A percentile compares a stretch with the other conserved stretches of the same genome.
These are phyloP conservation scores for Herminia tarsipennalis DNA, from an alignment of 2,888 invertebrate species.

Conservation along the genomic window DNA sequence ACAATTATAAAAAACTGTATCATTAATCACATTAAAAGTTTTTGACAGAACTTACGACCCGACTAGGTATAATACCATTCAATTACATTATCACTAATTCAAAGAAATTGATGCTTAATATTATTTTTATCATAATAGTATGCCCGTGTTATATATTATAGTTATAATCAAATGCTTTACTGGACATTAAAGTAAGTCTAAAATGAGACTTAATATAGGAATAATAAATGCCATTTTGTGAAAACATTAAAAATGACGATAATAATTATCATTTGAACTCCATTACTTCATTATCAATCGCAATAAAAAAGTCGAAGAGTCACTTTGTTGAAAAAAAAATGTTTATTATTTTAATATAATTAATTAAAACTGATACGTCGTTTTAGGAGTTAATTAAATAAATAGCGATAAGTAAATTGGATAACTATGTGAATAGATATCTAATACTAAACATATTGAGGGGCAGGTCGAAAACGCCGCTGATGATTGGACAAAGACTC, in stretches of 20 bases:
- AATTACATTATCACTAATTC: conserved; percentile 5
- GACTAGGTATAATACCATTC: conserved; percentile 5
- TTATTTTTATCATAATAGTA: conserved; percentile 12
- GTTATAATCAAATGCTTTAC: conserved; percentile 24
- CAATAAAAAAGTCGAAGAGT: conserved; percentile 57
- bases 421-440: conserved; percentile 24
- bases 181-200: conserved; percentile 33
- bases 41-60: too few species aligned
- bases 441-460: conserved; percentile 13
- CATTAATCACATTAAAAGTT: background rate
- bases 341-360: conserved; percentile 63
- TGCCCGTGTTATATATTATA: conserved; percentile 13
- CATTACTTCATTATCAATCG: conserved; percentile 49
- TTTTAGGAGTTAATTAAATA: conserved; percentile 52
- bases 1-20: too few species aligned
- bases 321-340: conserved; percentile 49
- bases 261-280: conserved; percentile 57
- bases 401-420: conserved; percentile 37
- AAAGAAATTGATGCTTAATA: conserved; percentile 15
- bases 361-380: conserved; percentile 50
- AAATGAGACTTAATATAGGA: conserved; percentile 55
- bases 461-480: conserved; percentile 13
- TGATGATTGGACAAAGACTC: conserved; percentile 14
- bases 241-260: conserved; percentile 42
- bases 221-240: conserved; percentile 70